Conservation (phyloP, 2,888 invertebrate genomes). For the Meliscaeva auricollis region DNA sequence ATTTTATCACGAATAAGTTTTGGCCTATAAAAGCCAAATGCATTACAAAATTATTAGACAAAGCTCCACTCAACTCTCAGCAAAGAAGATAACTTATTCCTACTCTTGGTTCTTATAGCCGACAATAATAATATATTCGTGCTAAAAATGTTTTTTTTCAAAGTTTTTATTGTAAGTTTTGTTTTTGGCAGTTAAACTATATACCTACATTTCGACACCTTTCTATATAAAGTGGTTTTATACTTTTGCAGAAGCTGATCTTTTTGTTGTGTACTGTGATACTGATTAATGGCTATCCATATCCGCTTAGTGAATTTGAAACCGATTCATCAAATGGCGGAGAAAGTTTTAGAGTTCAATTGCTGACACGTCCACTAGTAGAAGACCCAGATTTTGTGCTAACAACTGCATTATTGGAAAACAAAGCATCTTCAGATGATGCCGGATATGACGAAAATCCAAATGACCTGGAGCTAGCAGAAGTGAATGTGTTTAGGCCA, state of each 20-base stretch:
- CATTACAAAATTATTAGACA: slow-evolving; percentile 35
- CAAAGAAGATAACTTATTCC: neutral
- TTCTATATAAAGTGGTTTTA: neutral
- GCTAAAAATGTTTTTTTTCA: slow-evolving; percentile 40
- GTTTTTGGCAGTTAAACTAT: neutral
- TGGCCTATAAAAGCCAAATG: slow-evolving; percentile 56
- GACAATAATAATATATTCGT: neutral
- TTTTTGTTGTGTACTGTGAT: neutral
- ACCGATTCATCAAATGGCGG: neutral
- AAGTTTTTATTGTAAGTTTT: slow-evolving; percentile 40
- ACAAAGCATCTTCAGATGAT: neutral
- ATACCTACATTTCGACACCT: no score
- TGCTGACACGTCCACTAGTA: slow-evolving; percentile 35
- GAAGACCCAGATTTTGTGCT: slow-evolving; percentile 39
- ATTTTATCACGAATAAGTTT: slow-evolving; percentile 54
- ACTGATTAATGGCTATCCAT: slow-evolving; percentile 38
- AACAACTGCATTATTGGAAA: slow-evolving; percentile 16
- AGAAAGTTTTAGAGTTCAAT: slow-evolving; percentile 38
- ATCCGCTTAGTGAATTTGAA: slow-evolving; percentile 36
- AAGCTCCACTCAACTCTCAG: neutral
- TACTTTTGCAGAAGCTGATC: slow-evolving; percentile 19
- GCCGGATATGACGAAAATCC: slow-evolving; percentile 74
- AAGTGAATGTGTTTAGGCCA: slow-evolving; percentile 82
- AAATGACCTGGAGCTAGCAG: slow-evolving; percentile 82
- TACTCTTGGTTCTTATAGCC: neutral